Percentiles rank a stretch among this genome's conserved stretches.
Conservation (phyloP, 2,113 vertebrate genomes). For the Rhinolophus ferrumequinum region DNA sequence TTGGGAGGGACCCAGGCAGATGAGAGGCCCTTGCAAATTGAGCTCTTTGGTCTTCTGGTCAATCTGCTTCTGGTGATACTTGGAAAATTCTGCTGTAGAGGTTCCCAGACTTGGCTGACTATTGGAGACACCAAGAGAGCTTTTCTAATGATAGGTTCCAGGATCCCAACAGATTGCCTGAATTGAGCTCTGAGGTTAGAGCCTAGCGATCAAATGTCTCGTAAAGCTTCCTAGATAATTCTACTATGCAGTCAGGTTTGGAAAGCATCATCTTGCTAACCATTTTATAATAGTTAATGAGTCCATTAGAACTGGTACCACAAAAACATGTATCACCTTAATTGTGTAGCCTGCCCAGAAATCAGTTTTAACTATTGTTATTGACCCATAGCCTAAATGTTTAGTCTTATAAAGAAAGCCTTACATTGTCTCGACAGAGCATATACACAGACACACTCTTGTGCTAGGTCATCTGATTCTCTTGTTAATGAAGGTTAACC, state of each 20-base stretch:
- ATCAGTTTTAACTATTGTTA: background rate
- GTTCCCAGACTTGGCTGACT: background rate
- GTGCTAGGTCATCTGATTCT: background rate
- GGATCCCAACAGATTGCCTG: background rate
- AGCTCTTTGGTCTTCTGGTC: background rate
- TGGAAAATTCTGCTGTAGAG: background rate
- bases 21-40: background rate
- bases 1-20: background rate
- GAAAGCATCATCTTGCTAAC: background rate
- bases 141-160: background rate
- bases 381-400: background rate
- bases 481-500: background rate
- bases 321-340: background rate
- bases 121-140: background rate
- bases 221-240: background rate
- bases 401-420: slow-evolving; percentile 1
- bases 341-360: background rate
- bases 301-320: background rate
- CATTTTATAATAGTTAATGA: background rate
- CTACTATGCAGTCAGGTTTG: background rate
- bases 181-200: background rate
- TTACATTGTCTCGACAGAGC: background rate
- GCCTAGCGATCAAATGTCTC: background rate
- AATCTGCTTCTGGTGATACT: background rate
- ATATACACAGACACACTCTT: background rate